A percentile compares a stretch with the other conserved stretches of the same genome.
Conservation (phyloP, 2,797 vertebrate species). For the Otus scops region DNA sequence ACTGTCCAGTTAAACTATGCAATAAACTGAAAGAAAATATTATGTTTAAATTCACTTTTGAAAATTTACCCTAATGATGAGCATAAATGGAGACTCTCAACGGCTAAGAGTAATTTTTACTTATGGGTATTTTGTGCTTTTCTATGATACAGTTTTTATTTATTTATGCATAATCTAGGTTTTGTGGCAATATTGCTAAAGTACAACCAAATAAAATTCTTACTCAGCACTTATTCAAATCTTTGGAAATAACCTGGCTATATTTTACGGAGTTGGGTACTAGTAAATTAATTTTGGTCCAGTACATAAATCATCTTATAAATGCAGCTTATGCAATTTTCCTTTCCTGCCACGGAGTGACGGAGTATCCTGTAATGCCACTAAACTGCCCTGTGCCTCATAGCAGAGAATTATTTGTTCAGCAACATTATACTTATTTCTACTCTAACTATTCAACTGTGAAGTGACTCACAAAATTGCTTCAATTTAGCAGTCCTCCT, state of each 20-base stretch:
- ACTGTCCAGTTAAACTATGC: neutral
- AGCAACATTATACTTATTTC: neutral
- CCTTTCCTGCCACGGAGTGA: neutral
- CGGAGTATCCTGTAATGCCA: neutral
- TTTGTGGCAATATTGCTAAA: neutral
- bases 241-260: neutral
- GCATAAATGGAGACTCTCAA: neutral
- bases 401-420: constrained; percentile 48
- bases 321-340: constrained; percentile 11
- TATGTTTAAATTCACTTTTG: neutral
- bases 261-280: neutral
- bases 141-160: neutral
- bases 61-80: neutral
- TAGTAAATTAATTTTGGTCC: neutral
- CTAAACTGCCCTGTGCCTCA: neutral
- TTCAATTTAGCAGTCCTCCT: neutral
- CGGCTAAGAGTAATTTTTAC: neutral
- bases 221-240: neutral
- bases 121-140: neutral
- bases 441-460: neutral
- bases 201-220: neutral
- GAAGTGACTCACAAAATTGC: constrained; percentile 8
- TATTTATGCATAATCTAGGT: neutral
- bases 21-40: neutral
- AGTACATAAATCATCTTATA: neutral